Percentiles rank a stretch among this genome's conserved stretches.
Evolutionary conservation across 2,113 vertebrate genomes (phyloP).

Genomic region (Nothobranchius kuhntae): DNA sequence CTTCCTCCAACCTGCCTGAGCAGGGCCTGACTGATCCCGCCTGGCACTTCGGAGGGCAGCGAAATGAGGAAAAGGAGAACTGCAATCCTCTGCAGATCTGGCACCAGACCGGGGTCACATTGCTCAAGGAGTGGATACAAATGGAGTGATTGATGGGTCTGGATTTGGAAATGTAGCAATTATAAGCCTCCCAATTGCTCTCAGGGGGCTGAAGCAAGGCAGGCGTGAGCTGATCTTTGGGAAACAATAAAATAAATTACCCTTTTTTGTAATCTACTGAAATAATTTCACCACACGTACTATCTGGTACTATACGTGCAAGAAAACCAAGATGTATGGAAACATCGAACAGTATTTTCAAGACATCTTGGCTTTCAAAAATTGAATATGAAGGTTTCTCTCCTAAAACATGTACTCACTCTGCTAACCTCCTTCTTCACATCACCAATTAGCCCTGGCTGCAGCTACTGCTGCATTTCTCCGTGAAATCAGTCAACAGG

Average conservation of each 20-base stretch:
- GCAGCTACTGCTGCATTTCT: constrained; percentile 31
- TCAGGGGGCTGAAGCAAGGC: background rate
- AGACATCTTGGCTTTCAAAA: constrained; percentile 16
- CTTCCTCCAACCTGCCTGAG: constrained; percentile 54
- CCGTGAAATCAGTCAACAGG: constrained; percentile 46
- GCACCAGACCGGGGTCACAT: constrained; percentile 42
- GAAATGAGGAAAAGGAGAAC: constrained; percentile 36
- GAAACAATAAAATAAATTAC: no score
- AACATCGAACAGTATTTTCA: no score
- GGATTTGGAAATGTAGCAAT: constrained; percentile 37
- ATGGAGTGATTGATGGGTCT: constrained; percentile 32
- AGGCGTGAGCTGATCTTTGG: background rate
- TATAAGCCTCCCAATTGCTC: constrained; percentile 26
- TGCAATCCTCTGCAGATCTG: constrained; percentile 52
- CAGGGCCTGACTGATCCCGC: constrained; percentile 58
- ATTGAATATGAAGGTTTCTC: constrained; percentile 8
- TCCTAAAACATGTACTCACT: constrained; percentile 36
- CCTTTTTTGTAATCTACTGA: no score
- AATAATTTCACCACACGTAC: no score
- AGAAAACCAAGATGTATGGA: background rate
- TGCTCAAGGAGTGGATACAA: constrained; percentile 25
- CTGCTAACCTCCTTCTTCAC: constrained; percentile 31
- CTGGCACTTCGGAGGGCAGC: constrained; percentile 46
- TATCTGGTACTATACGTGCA: background rate
- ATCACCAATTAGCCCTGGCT: constrained; percentile 50